Base-by-base conservation (phyloP, 2,797 vertebrate species). In the Chiroxiphia lanceolata region DNA sequence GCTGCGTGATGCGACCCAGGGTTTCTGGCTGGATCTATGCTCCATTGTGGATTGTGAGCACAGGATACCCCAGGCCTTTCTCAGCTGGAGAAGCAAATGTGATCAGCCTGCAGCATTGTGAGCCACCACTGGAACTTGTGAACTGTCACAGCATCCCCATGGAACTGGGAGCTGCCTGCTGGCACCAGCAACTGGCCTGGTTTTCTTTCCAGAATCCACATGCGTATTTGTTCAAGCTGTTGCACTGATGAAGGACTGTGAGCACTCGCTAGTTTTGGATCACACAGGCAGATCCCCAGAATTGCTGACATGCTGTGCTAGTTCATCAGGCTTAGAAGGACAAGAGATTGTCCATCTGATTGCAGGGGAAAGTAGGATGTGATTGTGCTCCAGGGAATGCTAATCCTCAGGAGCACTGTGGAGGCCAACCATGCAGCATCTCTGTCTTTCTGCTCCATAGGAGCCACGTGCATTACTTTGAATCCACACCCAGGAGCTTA, bases 101-200 rank as follows among this genome's bases (percentile, higher is more conserved):
- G 0, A 75, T 91, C 75, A 69, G 71, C 75, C 65, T 86, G 69
- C 57, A 81, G 68, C 57, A 38, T 40, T 81, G 50, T 34, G 57
- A 94, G 40, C 61, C 33, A 25, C 63, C 77, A 10, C 2, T 71
- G 72, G 65, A 90, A 60, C 61, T 60, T 74, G 36, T 83, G 90
- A 75, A 53, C 76, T 83, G 26, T 70, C 74, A 82, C 21, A 91
- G 63, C 64, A 83, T 69, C 87, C 56, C 71, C 40, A 11, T 7
- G 3, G 71, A 83, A 54, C 72, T 38, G 65, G 68, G 76, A 88
- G 76, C 88, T 95, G 94, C 76, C 85, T 93, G n/a, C 56, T 87
- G 90, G 69, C 93, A 86, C 64, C 72, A 68, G 29, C 64, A 87
- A 6, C 45, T 68, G 65, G 25, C 65, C 68, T 80, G 33, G 9